Conservation (phyloP, 2,797 vertebrate species). For the Lateolabrax maculatus region DNA sequence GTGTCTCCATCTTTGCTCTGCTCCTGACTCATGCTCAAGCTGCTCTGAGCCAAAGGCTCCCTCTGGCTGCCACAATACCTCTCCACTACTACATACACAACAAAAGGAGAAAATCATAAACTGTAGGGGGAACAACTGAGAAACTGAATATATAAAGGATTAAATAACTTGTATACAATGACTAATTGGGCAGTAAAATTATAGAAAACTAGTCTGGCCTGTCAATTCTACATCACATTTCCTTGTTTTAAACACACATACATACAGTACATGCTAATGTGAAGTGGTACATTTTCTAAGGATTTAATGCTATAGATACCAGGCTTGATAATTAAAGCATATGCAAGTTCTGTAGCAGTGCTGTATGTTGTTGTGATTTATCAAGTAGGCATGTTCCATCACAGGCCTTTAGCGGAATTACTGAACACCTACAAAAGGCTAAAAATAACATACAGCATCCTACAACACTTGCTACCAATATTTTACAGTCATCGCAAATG, state of each 20-base stretch:
- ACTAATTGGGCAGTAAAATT: background rate
- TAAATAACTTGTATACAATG: background rate
- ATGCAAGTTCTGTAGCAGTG: background rate
- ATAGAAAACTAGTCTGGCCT: background rate
- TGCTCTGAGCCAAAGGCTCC: conserved; percentile 47
- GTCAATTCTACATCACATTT: background rate
- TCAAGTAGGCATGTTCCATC: background rate
- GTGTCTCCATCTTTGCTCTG: conserved; percentile 19
- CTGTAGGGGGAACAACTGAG: background rate
- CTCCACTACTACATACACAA: conserved; percentile 58
- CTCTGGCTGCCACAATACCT: conserved; percentile 35
- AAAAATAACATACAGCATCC: background rate
- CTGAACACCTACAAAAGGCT: background rate
- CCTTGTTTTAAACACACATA: background rate
- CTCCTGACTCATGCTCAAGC: conserved; percentile 51
- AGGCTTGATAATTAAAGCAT: background rate
- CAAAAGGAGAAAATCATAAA: conserved; percentile 14
- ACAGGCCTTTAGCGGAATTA: background rate
- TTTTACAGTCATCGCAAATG: background rate
- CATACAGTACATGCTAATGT: background rate
- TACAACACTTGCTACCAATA: background rate
- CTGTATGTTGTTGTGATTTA: background rate
- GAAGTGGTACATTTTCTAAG: background rate
- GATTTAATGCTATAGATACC: background rate
- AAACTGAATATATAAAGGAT: background rate